These are phyloP conservation scores for Microcebus tavaratra DNA, from an alignment of 2,113 vertebrate species.

Conservation along the genomic window DNA sequence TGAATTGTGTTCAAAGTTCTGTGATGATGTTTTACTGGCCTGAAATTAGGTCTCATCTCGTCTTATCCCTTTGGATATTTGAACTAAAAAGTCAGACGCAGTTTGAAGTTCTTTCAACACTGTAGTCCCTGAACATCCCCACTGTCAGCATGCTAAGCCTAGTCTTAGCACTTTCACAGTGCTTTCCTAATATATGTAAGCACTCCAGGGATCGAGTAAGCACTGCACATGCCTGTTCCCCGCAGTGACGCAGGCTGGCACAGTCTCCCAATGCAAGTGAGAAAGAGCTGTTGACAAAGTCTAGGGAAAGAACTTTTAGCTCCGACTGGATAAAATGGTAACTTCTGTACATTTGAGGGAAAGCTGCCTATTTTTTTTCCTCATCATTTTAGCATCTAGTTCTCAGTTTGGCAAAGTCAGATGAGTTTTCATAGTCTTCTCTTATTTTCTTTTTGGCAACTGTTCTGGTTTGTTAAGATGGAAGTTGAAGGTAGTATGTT, in stretches of 20 bases:
- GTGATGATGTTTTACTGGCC: not conserved
- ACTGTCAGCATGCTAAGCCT: not conserved
- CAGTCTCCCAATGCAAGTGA: not conserved
- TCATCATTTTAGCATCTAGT: not conserved
- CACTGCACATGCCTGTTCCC: not conserved
- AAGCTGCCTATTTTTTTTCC: not conserved
- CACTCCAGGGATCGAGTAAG: not conserved
- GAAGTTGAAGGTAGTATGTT: not conserved
- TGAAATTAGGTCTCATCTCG: not conserved
- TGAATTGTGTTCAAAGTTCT: not conserved
- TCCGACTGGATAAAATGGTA: not conserved
- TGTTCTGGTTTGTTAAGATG: not conserved
- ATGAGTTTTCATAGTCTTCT: not conserved
- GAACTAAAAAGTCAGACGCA: not conserved
- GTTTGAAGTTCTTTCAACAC: not conserved
- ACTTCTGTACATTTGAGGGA: slow-evolving; percentile 28
- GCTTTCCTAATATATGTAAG: not conserved
- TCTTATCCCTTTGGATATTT: not conserved
- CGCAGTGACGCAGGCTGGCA: not conserved
- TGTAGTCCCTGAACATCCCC: not conserved
- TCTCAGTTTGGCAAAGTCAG: not conserved
- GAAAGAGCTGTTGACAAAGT: slow-evolving; percentile 6
- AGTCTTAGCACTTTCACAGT: not conserved
- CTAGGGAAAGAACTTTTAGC: not conserved
- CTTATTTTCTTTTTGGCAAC: not conserved